Evolutionary conservation across 2,888 invertebrate genomes (phyloP), one percentile per base, ranked within the genome.

Genomic region (Cheilosia urbana): DNA sequence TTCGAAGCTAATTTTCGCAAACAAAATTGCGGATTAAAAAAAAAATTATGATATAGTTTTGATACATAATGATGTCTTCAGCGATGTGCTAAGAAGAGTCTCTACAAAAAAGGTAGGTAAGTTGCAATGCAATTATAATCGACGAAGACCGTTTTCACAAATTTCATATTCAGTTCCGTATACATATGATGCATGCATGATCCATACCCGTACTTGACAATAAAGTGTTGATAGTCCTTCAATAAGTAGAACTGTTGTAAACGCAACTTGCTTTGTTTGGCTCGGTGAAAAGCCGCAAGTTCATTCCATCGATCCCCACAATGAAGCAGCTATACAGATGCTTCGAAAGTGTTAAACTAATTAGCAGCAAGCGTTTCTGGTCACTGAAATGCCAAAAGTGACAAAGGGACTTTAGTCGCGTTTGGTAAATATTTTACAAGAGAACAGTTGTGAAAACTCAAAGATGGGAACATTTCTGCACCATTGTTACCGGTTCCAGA

Each of bases 281-380:
- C 15, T 27, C 21, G 30, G 34, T n/a, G 19, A 40, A 21, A 58
- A 60, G 68, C 42, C 51, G 58, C 55, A 53, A 58, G 24, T 57
- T 34, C 47, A 42, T 49, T 58, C 47, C 51, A 24, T n/a, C 30
- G 51, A 51, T n/a, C 2, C 13, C n/a, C 11, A 75, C 58, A 65
- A 84, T 53, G 58, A 51, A 24, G 7, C 9, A 30, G 9, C 9
- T 30, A 2, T 47, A n/a, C 15, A 17, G 34, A 49, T 27, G 65
- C 58, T 65, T 45, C 47, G 60, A 65, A 75, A 80, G 79, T 84
- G 80, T 75, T 84, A 75, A 84, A 75, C 69, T 80, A 84, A 84
- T 84, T 84, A 84, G 69, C 80, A 63, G 40, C 47, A 65, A 58
- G 63, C 75, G 17, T 15, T 40, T 49, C 62, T 66, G 60, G 49